Conservation (phyloP, 2,888 invertebrate species). For the Tortricodes alternella region DNA sequence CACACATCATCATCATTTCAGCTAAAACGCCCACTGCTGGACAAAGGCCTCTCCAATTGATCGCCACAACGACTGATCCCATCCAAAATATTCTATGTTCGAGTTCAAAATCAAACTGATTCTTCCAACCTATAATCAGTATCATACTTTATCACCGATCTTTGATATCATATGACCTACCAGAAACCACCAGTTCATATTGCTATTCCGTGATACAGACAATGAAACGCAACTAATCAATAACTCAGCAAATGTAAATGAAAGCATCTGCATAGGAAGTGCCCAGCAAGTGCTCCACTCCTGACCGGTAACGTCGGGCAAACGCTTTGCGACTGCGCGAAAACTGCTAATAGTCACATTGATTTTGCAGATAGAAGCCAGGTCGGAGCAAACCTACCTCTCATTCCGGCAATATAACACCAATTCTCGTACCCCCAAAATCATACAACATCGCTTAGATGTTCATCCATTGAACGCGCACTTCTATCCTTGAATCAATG, state of each 20-base stretch:
- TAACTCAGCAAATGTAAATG: slow-evolving; percentile 31
- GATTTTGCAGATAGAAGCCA: slow-evolving; percentile 83
- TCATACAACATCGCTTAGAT: slow-evolving; percentile 39
- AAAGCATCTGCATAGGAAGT: slow-evolving; percentile 31
- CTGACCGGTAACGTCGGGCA: slow-evolving; percentile 67
- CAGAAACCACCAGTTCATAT: background rate
- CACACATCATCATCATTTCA: too few species aligned
- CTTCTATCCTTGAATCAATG: slow-evolving; percentile 36
- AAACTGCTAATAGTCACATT: slow-evolving; percentile 82
- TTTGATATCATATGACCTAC: too few species aligned
- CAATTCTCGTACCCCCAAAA: slow-evolving; percentile 35
- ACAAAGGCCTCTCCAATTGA: too few species aligned
- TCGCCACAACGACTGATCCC: too few species aligned
- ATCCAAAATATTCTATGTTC: too few species aligned
- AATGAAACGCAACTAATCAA: slow-evolving; percentile 27
- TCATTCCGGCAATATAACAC: slow-evolving; percentile 48
- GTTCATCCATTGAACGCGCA: slow-evolving; percentile 45
- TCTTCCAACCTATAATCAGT: too few species aligned
- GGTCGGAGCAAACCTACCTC: slow-evolving; percentile 76
- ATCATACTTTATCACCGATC: too few species aligned
- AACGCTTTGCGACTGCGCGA: slow-evolving; percentile 80
- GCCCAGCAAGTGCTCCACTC: slow-evolving; percentile 37
- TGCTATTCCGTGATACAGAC: background rate
- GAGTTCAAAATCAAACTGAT: too few species aligned
- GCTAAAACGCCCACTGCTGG: too few species aligned